Evolutionary conservation across 2,888 invertebrate species (phyloP), one percentile per base, ranked within the genome.

Genomic region (Pristionchus maxplancki): DNA sequence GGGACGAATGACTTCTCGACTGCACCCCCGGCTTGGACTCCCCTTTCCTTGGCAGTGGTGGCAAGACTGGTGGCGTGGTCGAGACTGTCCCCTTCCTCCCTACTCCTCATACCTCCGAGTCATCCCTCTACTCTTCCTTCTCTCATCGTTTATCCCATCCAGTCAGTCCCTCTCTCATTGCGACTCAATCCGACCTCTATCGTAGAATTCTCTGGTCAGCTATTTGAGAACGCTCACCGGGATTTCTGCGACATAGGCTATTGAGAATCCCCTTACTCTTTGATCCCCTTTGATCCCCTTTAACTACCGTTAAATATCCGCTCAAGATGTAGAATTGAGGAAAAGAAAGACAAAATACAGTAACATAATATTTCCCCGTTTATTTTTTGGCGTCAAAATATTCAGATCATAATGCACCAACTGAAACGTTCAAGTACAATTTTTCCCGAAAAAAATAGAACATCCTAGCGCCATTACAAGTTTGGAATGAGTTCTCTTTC

Each of bases 201-300:
- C 81, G 81, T 48, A 81, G 40, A 48, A 81, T 48, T 8, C 48
- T 24, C 28, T 44, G 40, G 81, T 81, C 48, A 48, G 81, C 81
- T 81, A 48, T n/a, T 28, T n/a, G 6, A 8, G 6, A 13, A 2
- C 15, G 81, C 81, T 81, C 81, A 81, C 81, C 81, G 81, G 81
- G 81, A 48, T 44, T 81, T 48, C 81, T 81, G 81, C 81, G 81
- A 81, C 6, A 81, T 81, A 48, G 81, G 81, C 81, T 24, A 81
- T n/a, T 28, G 81, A 44, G 48, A n/a, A 3, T 11, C n/a, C n/a
- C n/a, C n/a, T n/a, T n/a, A n/a, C n/a, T n/a, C n/a, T n/a, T n/a
- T n/a, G n/a, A n/a, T n/a, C n/a, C n/a, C n/a, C n/a, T n/a, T n/a
- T n/a, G n/a, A n/a, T n/a, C n/a, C n/a, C n/a, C n/a, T n/a, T n/a